Conservation (phyloP, 30 jellyfish, hydroid and myxozoan species). For the Turritopsis dohrnii region DNA sequence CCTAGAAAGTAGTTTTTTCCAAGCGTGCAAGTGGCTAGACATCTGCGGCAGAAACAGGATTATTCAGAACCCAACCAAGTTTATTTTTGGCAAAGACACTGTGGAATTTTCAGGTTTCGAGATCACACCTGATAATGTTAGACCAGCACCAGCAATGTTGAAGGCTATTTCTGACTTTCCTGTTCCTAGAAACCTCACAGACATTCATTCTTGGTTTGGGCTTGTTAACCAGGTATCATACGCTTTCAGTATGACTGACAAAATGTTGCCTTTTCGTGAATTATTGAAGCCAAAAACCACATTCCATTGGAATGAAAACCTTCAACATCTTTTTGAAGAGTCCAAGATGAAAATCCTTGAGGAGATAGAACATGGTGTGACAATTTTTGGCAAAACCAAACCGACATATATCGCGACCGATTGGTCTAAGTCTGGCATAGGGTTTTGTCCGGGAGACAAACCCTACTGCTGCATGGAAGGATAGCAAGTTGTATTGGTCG, state of each 20-base stretch:
- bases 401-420: slow-evolving; percentile 29
- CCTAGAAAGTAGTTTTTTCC: background rate
- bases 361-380: slow-evolving; percentile 24
- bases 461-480: slow-evolving; percentile 29
- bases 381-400: background rate
- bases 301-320: background rate
- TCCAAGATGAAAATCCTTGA: slow-evolving; percentile 2
- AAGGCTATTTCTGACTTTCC: background rate
- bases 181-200: background rate
- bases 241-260: background rate
- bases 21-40: background rate
- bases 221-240: slow-evolving; percentile 2
- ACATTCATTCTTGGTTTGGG: background rate
- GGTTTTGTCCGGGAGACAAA: background rate
- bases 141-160: background rate
- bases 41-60: background rate
- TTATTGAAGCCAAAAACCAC: background rate
- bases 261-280: background rate
- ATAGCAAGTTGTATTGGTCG: slow-evolving; percentile 10
- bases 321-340: slow-evolving; percentile 4
- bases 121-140: background rate
- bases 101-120: background rate
- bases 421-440: slow-evolving; percentile 13
- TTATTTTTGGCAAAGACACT: background rate
- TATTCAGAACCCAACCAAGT: background rate